Conservation (phyloP, 2,797 vertebrate genomes). For the Enteromius argenteus region DNA sequence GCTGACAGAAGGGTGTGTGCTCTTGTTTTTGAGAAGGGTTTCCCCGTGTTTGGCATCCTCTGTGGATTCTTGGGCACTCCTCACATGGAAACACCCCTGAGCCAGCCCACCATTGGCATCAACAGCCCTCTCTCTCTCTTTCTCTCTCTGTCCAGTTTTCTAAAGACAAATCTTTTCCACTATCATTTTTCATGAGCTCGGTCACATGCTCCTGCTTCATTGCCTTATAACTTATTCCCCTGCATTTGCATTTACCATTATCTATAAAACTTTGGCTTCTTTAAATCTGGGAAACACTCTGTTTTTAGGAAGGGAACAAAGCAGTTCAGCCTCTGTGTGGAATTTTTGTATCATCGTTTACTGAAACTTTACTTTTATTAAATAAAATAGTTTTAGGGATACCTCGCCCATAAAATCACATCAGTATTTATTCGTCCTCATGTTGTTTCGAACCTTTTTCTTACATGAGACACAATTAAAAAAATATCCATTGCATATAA, state of each 20-base stretch:
- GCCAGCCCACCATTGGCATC: slow-evolving; percentile 70
- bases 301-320: slow-evolving; percentile 15
- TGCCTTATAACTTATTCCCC: slow-evolving; percentile 30
- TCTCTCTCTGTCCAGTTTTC: slow-evolving; percentile 18
- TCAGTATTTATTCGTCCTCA: not conserved
- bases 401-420: not conserved
- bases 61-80: slow-evolving; percentile 85
- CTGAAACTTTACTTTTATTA: not conserved
- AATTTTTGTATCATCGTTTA: not conserved
- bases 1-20: slow-evolving; percentile 65
- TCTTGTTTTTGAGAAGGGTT: slow-evolving; percentile 88
- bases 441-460: not conserved
- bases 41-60: slow-evolving; percentile 81
- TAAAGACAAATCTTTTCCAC: slow-evolving; percentile 45
- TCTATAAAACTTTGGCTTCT: slow-evolving; percentile 22
- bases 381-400: not conserved
- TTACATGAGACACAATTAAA: not conserved
- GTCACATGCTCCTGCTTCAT: slow-evolving; percentile 25
- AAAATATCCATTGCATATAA: not conserved
- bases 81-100: slow-evolving; percentile 79
- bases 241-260: slow-evolving; percentile 35
- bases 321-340: not conserved
- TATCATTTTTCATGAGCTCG: slow-evolving; percentile 47
- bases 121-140: slow-evolving; percentile 10
- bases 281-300: not conserved